Base-by-base conservation (phyloP, 2,888 invertebrate genomes). In the Mellilla xanthometata region DNA sequence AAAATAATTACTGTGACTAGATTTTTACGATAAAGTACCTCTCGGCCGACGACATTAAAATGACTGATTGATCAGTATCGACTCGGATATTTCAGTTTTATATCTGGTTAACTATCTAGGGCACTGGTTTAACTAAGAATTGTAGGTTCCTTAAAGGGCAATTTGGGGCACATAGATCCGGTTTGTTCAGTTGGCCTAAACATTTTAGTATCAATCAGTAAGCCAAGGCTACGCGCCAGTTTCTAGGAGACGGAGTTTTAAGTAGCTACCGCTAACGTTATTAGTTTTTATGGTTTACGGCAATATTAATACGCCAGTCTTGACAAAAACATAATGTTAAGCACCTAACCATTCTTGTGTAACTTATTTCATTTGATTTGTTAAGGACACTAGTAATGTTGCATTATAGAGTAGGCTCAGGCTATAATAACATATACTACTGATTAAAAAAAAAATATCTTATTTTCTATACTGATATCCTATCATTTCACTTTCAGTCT, bases 151-250 rank as follows among this genome's bases (percentile, higher is more conserved):
- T 78, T 65, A 71, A 75, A 69, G 72, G 75, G 76, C 72, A 70
- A 82, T 81, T 80, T 72, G 77, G 81, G 77, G 65, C 82, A 69
- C 56, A 60, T 56, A 71, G 72, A 83, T 84, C 87, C 85, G 83
- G 86, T 84, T 79, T 63, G 68, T 67, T 62, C 58, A 61, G 66
- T 62, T 63, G 73, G 69, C 74, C 78, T 74, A 76, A 82, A 79
- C 76, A 68, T 68, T 69, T 65, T 66, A 70, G 73, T 73, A 74
- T 72, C 72, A 77, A 72, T 75, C 72, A 73, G 68, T 67, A 58
- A 69, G 66, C 72, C 77, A 79, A 78, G 79, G 77, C 70, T 72
- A 54, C 31, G 66, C 54, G 51, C 69, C 56, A 59, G 70, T 71
- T 73, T 65, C 54, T 50, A 47, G 51, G 56, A 53, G 54, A 58